Base-by-base conservation (phyloP, 2,888 invertebrate genomes). In the Sinelater perroti region DNA sequence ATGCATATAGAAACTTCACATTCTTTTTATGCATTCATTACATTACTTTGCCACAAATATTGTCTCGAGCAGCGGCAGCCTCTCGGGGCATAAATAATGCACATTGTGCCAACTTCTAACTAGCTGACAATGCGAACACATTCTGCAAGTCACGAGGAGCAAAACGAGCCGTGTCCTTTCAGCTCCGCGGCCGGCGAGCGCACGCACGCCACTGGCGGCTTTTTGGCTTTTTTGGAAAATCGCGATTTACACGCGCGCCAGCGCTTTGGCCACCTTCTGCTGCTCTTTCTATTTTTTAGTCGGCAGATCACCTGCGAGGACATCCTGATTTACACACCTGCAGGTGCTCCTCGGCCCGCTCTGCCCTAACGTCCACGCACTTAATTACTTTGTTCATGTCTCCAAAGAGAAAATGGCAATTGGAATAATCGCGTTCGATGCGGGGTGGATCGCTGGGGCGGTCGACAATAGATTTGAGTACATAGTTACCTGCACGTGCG, bases 81-180 rank as follows among this genome's bases (percentile, higher is more conserved):
- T 45, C 47, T 33, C 28, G 30, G 30, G 35, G 36, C 35, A 45
- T 51, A 56, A 56, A 56, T 56, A 56, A 51, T 44, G 44, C 31
- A 28, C 51, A 51, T 51, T 51, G 51, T 51, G 16, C 31, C n/a
- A 40, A 40, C 30, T 51, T 46, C 47, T 61, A 61, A 63, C 61
- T 59, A 61, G 59, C 59, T 56, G 63, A 63, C 63, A 60, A 61
- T 59, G 31, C 36, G 33, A 58, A 63, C 63, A 61, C 44, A 59
- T 61, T 56, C 59, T 56, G 56, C 61, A 52, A 64, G 64, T 64
- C 64, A 64, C 60, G 64, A 61, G 46, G 50, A 61, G 42, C 24
- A 46, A 33, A 46, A 31, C n/a, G n/a, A n/a, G n/a, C n/a, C n/a
- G n/a, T n/a, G n/a, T n/a, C n/a, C n/a, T n/a, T n/a, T n/a, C n/a